A percentile compares a stretch with the other conserved stretches of the same genome.
Conservation (phyloP, 2,113 vertebrate genomes). For the Arenaria interpres region DNA sequence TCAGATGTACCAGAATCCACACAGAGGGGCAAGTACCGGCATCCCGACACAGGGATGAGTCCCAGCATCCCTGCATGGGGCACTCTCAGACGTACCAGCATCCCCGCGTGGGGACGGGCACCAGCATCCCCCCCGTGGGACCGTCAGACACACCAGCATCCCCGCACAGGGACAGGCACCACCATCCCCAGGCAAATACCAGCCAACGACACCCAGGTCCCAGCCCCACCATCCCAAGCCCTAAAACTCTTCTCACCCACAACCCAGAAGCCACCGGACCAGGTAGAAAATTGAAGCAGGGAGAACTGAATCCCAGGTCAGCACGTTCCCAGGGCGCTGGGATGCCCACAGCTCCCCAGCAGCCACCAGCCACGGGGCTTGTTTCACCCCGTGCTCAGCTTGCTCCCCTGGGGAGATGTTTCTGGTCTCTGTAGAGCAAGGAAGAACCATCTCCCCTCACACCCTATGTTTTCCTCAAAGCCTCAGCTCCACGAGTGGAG, state of each 20-base stretch:
- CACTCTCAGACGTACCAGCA: neutral
- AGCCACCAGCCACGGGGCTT: neutral
- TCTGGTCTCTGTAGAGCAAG: neutral
- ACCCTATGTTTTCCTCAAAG: neutral
- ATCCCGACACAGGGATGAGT: rapidly evolving
- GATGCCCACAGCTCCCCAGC: neutral
- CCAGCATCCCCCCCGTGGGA: neutral
- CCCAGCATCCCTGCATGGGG: too few species aligned
- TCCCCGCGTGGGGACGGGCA: rapidly evolving
- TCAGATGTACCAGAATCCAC: neutral
- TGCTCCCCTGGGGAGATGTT: neutral
- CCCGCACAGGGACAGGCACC: neutral
- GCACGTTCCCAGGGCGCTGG: rapidly evolving
- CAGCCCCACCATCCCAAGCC: neutral
- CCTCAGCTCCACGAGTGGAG: rapidly evolving
- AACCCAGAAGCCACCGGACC: neutral
- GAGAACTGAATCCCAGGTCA: neutral
- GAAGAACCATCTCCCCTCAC: neutral
- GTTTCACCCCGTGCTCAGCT: neutral
- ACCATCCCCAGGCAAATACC: neutral
- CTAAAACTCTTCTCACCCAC: neutral
- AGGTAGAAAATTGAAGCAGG: neutral
- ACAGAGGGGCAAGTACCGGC: neutral
- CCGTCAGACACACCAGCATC: neutral
- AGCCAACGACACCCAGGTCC: neutral